These are phyloP conservation scores for Protodeltote pygarga DNA, from an alignment of 2,888 invertebrate genomes.

Conservation along the genomic window DNA sequence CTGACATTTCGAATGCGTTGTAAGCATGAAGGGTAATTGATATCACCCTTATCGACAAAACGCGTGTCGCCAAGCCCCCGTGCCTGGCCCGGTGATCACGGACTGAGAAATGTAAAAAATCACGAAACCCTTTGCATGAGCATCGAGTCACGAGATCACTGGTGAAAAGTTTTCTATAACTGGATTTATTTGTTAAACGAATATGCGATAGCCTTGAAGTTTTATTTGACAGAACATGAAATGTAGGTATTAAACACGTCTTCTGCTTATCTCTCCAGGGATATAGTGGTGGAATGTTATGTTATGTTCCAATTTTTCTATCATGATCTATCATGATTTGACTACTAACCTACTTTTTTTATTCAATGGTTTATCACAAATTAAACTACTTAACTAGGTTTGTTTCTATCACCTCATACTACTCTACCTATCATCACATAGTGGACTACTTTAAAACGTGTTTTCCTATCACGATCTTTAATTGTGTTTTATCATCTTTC, in stretches of 20 bases:
- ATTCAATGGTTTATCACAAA: no score
- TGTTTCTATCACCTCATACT: no score
- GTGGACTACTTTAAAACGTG: no score
- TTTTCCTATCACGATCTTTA: no score
- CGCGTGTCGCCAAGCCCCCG: constrained; percentile 62
- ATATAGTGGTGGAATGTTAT: constrained; percentile 1
- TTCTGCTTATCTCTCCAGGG: no score
- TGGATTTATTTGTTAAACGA: constrained; percentile 47
- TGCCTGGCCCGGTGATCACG: constrained; percentile 67
- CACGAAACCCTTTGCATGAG: constrained; percentile 65
- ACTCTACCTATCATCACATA: no score
- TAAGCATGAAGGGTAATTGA: constrained; percentile 52
- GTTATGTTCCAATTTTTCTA: neutral
- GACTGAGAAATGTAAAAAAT: constrained; percentile 72
- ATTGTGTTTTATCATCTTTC: no score
- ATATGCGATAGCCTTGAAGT: constrained; percentile 44
- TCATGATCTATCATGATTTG: no score
- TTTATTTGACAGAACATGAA: no score
- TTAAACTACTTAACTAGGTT: no score
- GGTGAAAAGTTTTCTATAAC: constrained; percentile 50
- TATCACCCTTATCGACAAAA: constrained; percentile 71
- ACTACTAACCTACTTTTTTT: no score
- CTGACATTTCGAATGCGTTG: constrained; percentile 30
- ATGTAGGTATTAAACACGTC: no score
- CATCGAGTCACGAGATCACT: constrained; percentile 51